Evolutionary conservation across 2,113 vertebrate genomes (phyloP).

Genomic region (Buteo buteo): DNA sequence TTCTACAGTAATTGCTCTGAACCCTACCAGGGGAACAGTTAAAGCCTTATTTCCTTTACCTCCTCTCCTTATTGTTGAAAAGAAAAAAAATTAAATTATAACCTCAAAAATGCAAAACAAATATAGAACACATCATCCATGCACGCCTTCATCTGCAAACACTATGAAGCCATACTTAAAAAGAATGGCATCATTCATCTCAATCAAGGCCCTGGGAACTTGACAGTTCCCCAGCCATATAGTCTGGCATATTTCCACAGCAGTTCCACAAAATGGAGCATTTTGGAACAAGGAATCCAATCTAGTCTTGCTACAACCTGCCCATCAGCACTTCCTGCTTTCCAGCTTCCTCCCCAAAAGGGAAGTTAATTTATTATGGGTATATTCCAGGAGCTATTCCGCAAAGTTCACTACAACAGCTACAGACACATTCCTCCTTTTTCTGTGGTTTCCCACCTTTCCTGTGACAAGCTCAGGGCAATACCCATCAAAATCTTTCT

Average conservation of each 20-base stretch:
- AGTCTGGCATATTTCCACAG: not conserved
- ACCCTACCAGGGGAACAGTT: not conserved
- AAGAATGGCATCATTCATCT: not conserved
- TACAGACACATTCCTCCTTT: not conserved
- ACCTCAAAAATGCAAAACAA: not conserved
- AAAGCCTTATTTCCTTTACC: not conserved
- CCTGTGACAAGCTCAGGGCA: not conserved
- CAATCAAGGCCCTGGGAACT: not conserved
- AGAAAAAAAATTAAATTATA: not conserved
- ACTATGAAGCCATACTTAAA: not conserved
- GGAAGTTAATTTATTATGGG: not conserved
- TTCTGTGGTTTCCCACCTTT: not conserved
- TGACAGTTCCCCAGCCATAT: not conserved
- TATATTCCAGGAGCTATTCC: not conserved
- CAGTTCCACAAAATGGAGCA: not conserved
- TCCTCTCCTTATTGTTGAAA: not conserved
- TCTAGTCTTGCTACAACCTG: not conserved
- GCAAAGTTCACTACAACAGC: not conserved
- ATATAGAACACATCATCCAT: not conserved
- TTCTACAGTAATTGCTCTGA: not conserved
- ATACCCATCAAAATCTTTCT: not conserved
- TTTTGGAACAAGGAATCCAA: not conserved
- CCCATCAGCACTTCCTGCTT: not conserved
- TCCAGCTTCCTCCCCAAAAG: not conserved
- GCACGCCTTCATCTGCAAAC: not conserved